Evolutionary conservation across 2,113 vertebrate genomes (phyloP).

Genomic region (Stegastes partitus): DNA sequence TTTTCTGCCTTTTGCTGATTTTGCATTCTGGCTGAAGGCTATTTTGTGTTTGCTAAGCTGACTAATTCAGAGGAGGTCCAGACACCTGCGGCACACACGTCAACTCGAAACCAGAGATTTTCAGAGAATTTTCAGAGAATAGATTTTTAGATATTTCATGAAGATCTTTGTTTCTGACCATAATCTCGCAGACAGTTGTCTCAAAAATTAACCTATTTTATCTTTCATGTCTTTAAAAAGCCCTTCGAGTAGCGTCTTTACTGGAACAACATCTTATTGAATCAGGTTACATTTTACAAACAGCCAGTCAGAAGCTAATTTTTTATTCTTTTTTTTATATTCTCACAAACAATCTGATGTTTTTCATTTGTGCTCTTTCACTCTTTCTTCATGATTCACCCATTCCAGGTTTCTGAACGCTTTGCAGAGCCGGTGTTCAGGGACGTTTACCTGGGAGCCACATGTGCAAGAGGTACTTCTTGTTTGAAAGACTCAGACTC

Average conservation of each 20-base stretch:
- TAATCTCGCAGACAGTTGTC: not conserved
- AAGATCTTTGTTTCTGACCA: not conserved
- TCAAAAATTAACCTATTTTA: too few relatives aligned
- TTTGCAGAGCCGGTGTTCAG: conserved; percentile 1
- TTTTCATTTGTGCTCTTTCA: not conserved
- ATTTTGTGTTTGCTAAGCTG: not conserved
- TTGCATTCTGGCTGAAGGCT: not conserved
- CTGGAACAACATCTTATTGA: not conserved
- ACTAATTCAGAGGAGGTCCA: conserved; percentile 7
- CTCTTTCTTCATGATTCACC: not conserved
- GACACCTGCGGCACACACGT: not conserved
- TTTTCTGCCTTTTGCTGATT: conserved; percentile 27
- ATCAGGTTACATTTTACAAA: not conserved
- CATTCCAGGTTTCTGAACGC: not conserved
- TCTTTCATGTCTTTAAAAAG: too few relatives aligned
- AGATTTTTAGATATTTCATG: not conserved
- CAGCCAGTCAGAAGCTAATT: not conserved
- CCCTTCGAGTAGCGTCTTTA: not conserved
- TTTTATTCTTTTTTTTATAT: not conserved
- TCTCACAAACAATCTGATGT: not conserved
- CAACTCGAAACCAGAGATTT: not conserved
- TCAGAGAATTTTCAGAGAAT: not conserved
- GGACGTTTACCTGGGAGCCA: not conserved
- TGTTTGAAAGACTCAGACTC: conserved; percentile 3
- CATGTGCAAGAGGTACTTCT: not conserved